A percentile compares a stretch with the other conserved stretches of the same genome.
phyloP scores from a whole-genome alignment of 2,113 vertebrate species.

The Semnopithecus entellus region DNA sequence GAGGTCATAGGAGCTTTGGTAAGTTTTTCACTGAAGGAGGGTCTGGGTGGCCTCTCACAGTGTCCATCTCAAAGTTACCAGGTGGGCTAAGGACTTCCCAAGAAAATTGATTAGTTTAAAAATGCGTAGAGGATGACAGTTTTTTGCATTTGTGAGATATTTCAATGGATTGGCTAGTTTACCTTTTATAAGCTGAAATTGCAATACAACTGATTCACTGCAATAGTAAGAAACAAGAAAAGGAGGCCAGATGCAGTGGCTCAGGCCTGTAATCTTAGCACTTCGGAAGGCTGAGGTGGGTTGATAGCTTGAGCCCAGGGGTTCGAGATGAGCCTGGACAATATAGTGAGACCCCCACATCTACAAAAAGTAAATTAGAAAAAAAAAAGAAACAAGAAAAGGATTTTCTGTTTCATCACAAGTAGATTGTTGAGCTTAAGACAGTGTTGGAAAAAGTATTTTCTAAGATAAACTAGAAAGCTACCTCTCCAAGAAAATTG shows the following conservation, averaged over 20 bases:
- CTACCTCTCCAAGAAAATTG: not conserved
- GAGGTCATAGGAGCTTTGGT: accelerated
- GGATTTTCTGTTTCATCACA: not conserved
- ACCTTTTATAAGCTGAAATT: not conserved
- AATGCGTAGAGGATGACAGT: not conserved
- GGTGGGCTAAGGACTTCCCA: not conserved
- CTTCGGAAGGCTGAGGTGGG: too few relatives aligned
- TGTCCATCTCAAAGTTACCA: not conserved
- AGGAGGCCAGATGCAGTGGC: not conserved
- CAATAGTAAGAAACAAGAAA: not conserved
- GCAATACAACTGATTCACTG: not conserved
- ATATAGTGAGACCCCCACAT: too few relatives aligned
- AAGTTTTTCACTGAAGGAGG: not conserved
- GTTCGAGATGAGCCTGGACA: too few relatives aligned
- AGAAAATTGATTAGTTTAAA: not conserved
- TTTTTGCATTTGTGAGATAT: not conserved
- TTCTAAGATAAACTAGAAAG: not conserved
- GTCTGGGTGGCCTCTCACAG: not conserved
- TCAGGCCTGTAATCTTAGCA: too few relatives aligned
- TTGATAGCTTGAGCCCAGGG: too few relatives aligned
- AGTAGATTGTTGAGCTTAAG: not conserved
- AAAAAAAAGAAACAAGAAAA: not conserved
- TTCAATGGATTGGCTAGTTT: not conserved
- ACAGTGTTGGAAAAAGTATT: not conserved
- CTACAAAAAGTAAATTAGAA: too few relatives aligned